Percentiles rank a stretch among this genome's conserved stretches.
These are phyloP conservation scores for Phrynosoma blainvillii DNA, from an alignment of 2,113 vertebrate genomes.

Conservation along the genomic window DNA sequence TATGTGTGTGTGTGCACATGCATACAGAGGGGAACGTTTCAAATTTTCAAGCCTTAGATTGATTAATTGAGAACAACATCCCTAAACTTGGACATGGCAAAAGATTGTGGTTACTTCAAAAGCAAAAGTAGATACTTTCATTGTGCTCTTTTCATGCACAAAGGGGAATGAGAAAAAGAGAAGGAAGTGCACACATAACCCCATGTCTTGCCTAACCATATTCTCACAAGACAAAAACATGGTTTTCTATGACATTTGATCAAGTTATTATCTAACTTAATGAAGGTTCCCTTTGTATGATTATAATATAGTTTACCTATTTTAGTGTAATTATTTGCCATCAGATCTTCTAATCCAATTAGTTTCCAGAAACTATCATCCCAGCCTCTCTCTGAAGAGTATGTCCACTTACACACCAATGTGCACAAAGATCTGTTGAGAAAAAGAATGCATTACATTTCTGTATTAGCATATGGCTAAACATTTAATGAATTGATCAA, in stretches of 20 bases:
- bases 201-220: not conserved
- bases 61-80: too few species aligned
- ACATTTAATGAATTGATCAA: not conserved
- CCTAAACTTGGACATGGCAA: too few species aligned
- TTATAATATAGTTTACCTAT: slow-evolving; percentile 82
- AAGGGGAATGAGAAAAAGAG: not conserved
- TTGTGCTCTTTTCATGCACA: too few species aligned
- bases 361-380: slow-evolving; percentile 88
- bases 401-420: slow-evolving; percentile 95
- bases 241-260: not conserved
- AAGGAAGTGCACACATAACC: not conserved
- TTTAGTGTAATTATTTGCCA: slow-evolving; percentile 86
- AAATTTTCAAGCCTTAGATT: too few species aligned
- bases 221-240: not conserved
- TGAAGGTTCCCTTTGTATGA: not conserved
- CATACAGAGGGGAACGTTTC: too few species aligned
- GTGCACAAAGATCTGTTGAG: slow-evolving; percentile 90
- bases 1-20: too few species aligned
- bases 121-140: not conserved
- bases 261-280: not conserved
- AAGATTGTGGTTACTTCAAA: not conserved
- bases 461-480: not conserved
- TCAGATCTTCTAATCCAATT: slow-evolving; percentile 87
- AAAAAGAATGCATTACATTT: not conserved
- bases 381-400: slow-evolving; percentile 90